These are phyloP conservation scores for Nasua narica DNA, from an alignment of 2,797 vertebrate genomes.

Conservation along the genomic window DNA sequence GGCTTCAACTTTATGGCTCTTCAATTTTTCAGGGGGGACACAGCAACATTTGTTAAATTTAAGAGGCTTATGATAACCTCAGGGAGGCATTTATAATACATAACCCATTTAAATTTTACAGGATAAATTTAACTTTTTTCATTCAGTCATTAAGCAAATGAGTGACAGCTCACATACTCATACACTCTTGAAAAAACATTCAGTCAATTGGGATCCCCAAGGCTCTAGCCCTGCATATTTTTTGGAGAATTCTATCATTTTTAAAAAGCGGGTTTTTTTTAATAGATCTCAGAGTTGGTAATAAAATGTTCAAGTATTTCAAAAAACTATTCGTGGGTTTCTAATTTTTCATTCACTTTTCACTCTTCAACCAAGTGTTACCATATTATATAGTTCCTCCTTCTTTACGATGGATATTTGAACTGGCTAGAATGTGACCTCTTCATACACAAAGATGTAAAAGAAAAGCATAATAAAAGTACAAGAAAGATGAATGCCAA, in stretches of 20 bases:
- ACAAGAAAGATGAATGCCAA: background rate
- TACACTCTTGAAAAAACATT: background rate
- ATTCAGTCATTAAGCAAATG: constrained; percentile 3
- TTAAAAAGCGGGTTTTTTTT: background rate
- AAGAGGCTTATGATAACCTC: background rate
- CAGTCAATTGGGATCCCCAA: background rate
- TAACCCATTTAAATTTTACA: background rate
- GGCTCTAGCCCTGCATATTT: background rate
- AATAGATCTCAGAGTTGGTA: background rate
- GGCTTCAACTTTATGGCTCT: background rate
- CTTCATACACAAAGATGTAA: background rate
- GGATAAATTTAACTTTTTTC: background rate
- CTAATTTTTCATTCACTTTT: background rate
- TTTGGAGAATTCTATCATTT: background rate
- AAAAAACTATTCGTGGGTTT: background rate
- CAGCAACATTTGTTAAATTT: background rate
- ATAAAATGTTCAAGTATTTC: background rate
- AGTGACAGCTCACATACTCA: background rate
- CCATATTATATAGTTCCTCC: background rate
- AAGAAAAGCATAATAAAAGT: background rate
- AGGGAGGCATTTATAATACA: background rate
- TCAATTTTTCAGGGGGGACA: background rate
- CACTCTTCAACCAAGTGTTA: background rate
- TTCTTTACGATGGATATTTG: background rate
- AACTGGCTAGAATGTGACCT: background rate